These are phyloP conservation scores for Caligus rogercresseyi DNA, from an alignment of 1,140 invertebrate species.

Conservation along the genomic window DNA sequence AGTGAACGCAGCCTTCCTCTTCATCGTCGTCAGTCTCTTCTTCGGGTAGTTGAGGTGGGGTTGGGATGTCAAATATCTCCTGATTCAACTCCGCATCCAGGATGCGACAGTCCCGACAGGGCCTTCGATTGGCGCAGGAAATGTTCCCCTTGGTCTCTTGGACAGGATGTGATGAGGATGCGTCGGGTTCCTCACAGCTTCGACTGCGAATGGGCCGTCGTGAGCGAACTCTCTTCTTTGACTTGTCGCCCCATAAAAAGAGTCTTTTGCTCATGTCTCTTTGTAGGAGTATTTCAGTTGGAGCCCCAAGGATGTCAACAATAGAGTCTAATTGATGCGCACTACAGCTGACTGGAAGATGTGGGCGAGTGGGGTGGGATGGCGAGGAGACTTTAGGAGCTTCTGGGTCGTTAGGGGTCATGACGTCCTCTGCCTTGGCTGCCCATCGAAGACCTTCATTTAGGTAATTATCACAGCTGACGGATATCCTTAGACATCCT, in stretches of 20 bases:
- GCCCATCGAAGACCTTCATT: slow-evolving; percentile 8
- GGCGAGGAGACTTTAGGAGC: not conserved
- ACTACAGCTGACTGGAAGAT: not conserved
- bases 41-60: not conserved
- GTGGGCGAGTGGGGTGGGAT: not conserved
- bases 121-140: not conserved
- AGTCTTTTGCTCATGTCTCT: slow-evolving; percentile 11
- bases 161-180: not conserved
- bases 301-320: slow-evolving; percentile 10
- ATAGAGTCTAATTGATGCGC: slow-evolving; percentile 14
- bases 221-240: not conserved
- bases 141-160: not conserved
- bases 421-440: slow-evolving; percentile 9
- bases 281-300: not conserved
- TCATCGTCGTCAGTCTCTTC: not conserved
- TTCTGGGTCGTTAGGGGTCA: not conserved
- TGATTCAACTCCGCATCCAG: slow-evolving; percentile 1
- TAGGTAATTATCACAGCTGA: slow-evolving; percentile 18
- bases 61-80: slow-evolving; percentile 11
- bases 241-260: slow-evolving; percentile 3
- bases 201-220: not conserved
- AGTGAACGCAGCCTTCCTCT: not conserved
- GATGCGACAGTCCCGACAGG: not conserved
- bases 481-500: slow-evolving; percentile 7
- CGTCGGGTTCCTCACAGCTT: not conserved